Evolutionary conservation across 1,140 invertebrate genomes (phyloP), one percentile per base, ranked within the genome.

Genomic region (Nasonia giraulti): DNA sequence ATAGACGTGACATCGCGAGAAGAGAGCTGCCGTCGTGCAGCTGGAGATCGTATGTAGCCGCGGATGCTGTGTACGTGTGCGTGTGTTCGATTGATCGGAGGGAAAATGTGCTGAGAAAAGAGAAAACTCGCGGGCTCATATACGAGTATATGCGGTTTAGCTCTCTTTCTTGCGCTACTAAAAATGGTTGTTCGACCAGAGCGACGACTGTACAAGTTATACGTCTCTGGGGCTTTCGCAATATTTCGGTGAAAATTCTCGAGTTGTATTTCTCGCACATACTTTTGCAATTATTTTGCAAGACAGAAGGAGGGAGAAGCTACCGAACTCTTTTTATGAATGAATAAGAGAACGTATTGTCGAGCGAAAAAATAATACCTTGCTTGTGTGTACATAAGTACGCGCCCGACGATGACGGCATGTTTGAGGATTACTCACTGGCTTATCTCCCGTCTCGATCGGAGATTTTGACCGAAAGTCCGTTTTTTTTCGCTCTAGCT

Each of bases 1-100:
- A 80, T 78, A 78, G n/a, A 76, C 82, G 85, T 88, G 88, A 88
- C 88, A 88, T 88, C 87, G 88, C 87, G 85, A 84, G 80, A 55
- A 84, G 80, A 55, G 1, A 27, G 74, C 17, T 20, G 55, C 55
- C 17, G 55, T 17, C 55, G 55, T 62, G 55, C 55, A 20, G 55
- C 55, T 62, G 55, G 55, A 62, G 55, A 62, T 62, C 20, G 50
- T 14, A 17, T 27, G 27, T 55, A 55, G 6, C 55, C 50, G 50
- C 50, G 50, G 50, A 55, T 55, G 50, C 50, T 55, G 50, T 55
- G 14, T 55, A 17, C 12, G 71, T 37, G 40, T 37, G 74, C 74
- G 40, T 2, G 20, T 44, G 8, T 23, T 50, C 40, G 74, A 44
- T 12, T 23, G 14, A 71, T 27, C 68, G 68, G 68, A 71, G 68